phyloP scores from a whole-genome alignment of 2,888 invertebrate species.

The Hyppa rectilinea region DNA sequence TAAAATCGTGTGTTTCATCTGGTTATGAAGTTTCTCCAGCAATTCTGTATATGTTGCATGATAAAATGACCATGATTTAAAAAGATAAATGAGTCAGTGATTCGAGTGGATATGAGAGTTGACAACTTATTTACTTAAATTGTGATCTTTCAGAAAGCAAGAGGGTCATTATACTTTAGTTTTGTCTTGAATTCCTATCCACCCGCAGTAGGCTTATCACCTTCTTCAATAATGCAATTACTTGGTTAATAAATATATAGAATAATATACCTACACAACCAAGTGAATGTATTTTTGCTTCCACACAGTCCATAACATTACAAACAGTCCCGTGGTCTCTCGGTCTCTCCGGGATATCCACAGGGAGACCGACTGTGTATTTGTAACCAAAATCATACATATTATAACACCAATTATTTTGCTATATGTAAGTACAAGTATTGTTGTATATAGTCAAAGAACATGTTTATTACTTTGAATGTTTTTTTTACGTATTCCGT shows the following conservation, averaged over 20 bases:
- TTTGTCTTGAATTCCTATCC: not conserved
- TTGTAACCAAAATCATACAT: conserved; percentile 6
- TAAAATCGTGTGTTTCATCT: not conserved
- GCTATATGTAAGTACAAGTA: no score
- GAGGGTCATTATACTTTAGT: not conserved
- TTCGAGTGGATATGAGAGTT: not conserved
- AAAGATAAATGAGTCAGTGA: not conserved
- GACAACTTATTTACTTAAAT: not conserved
- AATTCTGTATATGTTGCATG: not conserved
- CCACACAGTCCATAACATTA: not conserved
- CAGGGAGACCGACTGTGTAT: conserved; percentile 1
- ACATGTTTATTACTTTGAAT: conserved; percentile 2
- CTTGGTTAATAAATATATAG: not conserved
- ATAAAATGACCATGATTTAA: not conserved
- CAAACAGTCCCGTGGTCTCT: not conserved
- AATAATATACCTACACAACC: not conserved
- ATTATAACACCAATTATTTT: conserved; percentile 2
- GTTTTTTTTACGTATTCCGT: not conserved
- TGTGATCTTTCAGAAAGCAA: not conserved
- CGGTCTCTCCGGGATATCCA: conserved; percentile 4
- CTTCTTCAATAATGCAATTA: not conserved
- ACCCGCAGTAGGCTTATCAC: not conserved
- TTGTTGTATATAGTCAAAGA: not conserved
- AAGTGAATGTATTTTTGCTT: not conserved
- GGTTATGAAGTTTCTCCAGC: not conserved